Conservation (phyloP, 2,113 vertebrate genomes). For the Macheiramphus alcinus region DNA sequence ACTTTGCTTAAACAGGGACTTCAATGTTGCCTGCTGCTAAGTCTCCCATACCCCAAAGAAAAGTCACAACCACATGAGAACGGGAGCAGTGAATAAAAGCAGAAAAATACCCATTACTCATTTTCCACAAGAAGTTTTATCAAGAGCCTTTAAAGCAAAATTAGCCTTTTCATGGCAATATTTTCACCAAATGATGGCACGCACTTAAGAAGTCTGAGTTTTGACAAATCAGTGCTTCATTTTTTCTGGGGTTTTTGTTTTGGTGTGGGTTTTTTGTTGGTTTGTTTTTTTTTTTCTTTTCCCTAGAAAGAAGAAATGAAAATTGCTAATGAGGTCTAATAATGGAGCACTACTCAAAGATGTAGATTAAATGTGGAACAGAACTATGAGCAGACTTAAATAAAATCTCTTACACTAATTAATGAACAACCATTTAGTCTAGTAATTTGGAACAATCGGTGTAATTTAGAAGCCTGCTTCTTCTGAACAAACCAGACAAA, state of each 20-base stretch:
- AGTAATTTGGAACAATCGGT: background rate
- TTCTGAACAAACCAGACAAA: background rate
- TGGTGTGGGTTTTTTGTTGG: no score
- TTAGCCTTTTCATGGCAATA: background rate
- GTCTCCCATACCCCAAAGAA: background rate
- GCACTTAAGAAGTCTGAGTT: background rate
- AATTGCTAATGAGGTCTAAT: background rate
- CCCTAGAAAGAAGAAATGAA: background rate
- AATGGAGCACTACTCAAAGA: background rate
- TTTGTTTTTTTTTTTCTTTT: background rate
- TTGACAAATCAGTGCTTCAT: background rate
- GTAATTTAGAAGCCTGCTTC: background rate
- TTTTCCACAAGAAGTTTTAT: background rate
- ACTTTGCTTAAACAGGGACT: background rate
- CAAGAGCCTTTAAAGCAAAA: background rate
- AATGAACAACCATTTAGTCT: background rate
- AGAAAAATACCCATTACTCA: background rate
- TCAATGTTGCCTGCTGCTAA: background rate
- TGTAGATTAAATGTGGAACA: background rate
- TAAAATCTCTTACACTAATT: slow-evolving; percentile 16
- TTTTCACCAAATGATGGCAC: background rate
- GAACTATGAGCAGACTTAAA: background rate
- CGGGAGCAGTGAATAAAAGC: background rate
- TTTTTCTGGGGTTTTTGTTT: no score
- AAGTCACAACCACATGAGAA: background rate